phyloP scores from a whole-genome alignment of 1,140 invertebrate species.

The Hyphantria cunea region DNA sequence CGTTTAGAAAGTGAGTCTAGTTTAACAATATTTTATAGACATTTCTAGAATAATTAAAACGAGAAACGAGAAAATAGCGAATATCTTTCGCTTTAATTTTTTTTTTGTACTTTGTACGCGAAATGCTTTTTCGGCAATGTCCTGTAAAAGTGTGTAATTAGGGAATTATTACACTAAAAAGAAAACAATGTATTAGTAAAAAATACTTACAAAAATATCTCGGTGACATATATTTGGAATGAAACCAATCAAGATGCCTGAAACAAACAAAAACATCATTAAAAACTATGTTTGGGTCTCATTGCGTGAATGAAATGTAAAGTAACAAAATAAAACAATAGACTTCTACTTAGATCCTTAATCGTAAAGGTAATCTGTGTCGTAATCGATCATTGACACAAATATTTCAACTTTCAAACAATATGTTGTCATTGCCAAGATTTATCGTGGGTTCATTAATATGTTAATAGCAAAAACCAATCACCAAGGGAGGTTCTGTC shows the following conservation, averaged over 20 bases:
- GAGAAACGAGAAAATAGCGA: too few species aligned
- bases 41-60: too few species aligned
- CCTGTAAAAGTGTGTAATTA: too few species aligned
- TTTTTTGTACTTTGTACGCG: too few species aligned
- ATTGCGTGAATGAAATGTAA: not conserved
- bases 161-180: too few species aligned
- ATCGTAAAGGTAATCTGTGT: not conserved
- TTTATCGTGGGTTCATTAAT: not conserved
- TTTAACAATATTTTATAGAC: too few species aligned
- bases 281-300: not conserved
- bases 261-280: slow-evolving; percentile 44
- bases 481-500: too few species aligned
- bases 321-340: slow-evolving; percentile 2
- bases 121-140: too few species aligned
- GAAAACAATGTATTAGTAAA: too few species aligned
- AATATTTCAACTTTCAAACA: slow-evolving; percentile 20
- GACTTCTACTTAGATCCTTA: not conserved
- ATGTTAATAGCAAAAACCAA: not conserved
- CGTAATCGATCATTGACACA: slow-evolving; percentile 10
- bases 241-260: slow-evolving; percentile 55
- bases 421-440: slow-evolving; percentile 24
- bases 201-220: slow-evolving; percentile 62
- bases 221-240: slow-evolving; percentile 66
- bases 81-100: too few species aligned
- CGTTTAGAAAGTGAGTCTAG: not conserved